These are phyloP conservation scores for Phortica variegata DNA, from an alignment of 1,140 invertebrate species.

Conservation along the genomic window DNA sequence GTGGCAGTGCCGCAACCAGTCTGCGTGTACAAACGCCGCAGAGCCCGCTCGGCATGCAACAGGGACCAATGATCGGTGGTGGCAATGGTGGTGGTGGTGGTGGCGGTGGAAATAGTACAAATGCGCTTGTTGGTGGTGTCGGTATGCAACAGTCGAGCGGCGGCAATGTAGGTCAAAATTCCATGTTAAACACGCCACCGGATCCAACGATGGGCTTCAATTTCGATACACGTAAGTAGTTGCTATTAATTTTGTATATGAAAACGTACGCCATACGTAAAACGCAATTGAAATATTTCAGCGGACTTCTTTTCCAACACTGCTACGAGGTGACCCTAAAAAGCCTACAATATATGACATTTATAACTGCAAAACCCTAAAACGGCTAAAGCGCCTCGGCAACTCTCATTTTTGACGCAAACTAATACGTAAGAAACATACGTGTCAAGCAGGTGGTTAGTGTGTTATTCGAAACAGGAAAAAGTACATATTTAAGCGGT, in stretches of 20 bases:
- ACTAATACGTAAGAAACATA: no score
- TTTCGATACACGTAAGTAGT: conserved; percentile 49
- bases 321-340: conserved; percentile 53
- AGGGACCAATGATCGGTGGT: conserved; percentile 34
- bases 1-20: conserved; percentile 19
- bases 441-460: no score
- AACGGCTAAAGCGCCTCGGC: not conserved
- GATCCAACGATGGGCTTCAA: conserved; percentile 51
- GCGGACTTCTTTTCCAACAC: conserved; percentile 51
- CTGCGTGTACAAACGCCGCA: conserved; percentile 45
- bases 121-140: conserved; percentile 34
- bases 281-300: conserved; percentile 7
- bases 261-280: no score
- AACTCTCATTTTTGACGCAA: no score
- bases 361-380: not conserved
- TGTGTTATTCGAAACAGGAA: no score
- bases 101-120: conserved; percentile 46
- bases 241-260: no score
- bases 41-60: conserved; percentile 42
- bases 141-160: conserved; percentile 20
- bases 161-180: conserved; percentile 20
- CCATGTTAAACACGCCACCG: conserved; percentile 47
- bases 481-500: no score
- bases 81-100: conserved; percentile 20
- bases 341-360: conserved; percentile 13